Evolutionary conservation across 2,113 vertebrate species (phyloP).

Genomic region (Dromaius novaehollandiae): DNA sequence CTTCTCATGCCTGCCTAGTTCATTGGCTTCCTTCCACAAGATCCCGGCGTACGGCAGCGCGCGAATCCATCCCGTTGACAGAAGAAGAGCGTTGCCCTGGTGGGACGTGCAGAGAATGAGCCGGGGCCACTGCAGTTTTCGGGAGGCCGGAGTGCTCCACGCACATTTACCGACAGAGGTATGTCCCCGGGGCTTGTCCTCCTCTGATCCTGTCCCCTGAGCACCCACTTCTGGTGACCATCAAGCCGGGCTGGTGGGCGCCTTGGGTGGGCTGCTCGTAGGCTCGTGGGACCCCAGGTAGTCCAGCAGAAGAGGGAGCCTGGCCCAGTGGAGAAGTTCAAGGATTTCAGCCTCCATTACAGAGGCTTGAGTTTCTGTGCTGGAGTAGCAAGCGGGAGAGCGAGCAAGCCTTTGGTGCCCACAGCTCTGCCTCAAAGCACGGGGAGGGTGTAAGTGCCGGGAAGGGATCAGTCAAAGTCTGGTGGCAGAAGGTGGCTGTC

Average conservation of each 20-base stretch:
- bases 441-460: not conserved
- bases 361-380: not conserved
- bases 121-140: not conserved
- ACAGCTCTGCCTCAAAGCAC: not conserved
- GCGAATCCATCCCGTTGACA: slow-evolving; percentile 23
- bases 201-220: not conserved
- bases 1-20: slow-evolving; percentile 57
- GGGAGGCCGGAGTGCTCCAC: not conserved
- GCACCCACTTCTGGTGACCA: not conserved
- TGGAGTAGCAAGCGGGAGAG: not conserved
- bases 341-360: not conserved
- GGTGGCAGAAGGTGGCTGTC: not conserved
- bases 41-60: not conserved
- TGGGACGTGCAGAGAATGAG: not conserved
- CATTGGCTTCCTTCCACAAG: slow-evolving; percentile 4
- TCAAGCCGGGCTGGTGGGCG: not conserved
- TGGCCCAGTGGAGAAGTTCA: not conserved
- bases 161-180: not conserved
- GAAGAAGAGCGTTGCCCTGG: slow-evolving; percentile 45
- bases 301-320: too few species aligned
- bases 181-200: not conserved
- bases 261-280: not conserved
- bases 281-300: rapidly evolving
- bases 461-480: not conserved
- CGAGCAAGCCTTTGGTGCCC: not conserved